Evolutionary conservation across 1,140 invertebrate genomes (phyloP), one percentile per base, ranked within the genome.

Genomic region (Potamilus streckersoni): DNA sequence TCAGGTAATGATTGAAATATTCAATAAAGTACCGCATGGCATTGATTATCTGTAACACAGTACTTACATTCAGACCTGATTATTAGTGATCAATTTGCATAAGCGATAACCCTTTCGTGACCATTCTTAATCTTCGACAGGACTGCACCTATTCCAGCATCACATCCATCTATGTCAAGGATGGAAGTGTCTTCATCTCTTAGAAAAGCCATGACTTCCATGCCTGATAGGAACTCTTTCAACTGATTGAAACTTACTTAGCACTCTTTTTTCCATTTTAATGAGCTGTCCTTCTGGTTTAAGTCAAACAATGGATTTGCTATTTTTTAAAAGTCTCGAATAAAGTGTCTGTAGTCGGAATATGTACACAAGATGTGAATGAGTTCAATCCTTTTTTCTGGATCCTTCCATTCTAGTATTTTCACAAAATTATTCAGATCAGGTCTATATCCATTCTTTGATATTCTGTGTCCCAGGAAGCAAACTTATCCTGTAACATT

Each of bases 71-170:
- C n/a, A n/a, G n/a, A n/a, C n/a, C n/a, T n/a, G n/a, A n/a, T n/a
- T n/a, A n/a, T n/a, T n/a, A n/a, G n/a, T n/a, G n/a, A n/a, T n/a
- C n/a, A n/a, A n/a, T n/a, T n/a, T n/a, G n/a, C n/a, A n/a, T n/a
- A n/a, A 2, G 80, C 79, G 4, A 85, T 79, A 0, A 79, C 71
- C 23, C 70, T 27, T 59, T 81, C 79, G 23, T 62, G 19, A 38
- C 80, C 77, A 31, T 31, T 31, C 27, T 31, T 1, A 31, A 31
- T 31, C 2, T 31, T 1, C 1, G 2, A 31, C 27, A 31, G 27
- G 27, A 31, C 27, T 31, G 27, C 27, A 31, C 27, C 27, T 31
- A 31, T 31, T 31, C 1, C 27, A 31, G 27, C 27, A 31, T 31
- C 27, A 31, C 27, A 31, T 31, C 1, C 27, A 31, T 31, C 27